Evolutionary conservation across 2,113 vertebrate genomes (phyloP).

Genomic region (Sylvilagus bachmani): DNA sequence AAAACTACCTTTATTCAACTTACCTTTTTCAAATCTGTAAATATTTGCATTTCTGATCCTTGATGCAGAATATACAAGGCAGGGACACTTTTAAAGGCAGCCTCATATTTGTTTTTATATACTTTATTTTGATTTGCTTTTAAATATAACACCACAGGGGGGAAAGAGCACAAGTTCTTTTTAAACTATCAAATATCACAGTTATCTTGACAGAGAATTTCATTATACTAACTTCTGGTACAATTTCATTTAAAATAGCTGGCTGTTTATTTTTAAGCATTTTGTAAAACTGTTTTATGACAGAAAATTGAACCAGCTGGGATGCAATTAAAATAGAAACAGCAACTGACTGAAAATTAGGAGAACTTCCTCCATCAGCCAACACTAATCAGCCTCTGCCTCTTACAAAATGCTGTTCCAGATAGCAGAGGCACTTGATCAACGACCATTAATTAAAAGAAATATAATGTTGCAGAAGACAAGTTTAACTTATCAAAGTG

Average conservation of each 20-base stretch:
- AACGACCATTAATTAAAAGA: background rate
- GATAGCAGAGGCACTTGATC: slow-evolving; percentile 26
- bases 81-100: background rate
- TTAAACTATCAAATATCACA: background rate
- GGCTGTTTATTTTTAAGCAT: background rate
- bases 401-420: slow-evolving; percentile 8
- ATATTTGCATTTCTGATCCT: background rate
- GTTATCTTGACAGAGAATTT: background rate
- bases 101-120: background rate
- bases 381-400: background rate
- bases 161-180: background rate
- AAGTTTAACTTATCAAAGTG: slow-evolving; percentile 15
- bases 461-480: background rate
- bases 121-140: background rate
- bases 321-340: slow-evolving; percentile 41
- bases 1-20: background rate
- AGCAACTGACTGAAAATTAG: slow-evolving; percentile 3
- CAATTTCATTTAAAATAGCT: background rate
- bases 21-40: background rate
- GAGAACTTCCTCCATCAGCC: background rate
- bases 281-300: background rate
- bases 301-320: background rate
- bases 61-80: background rate
- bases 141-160: background rate
- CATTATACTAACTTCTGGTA: background rate